Conservation (phyloP, 2,113 vertebrate genomes). For the Genyomyrus donnyi region DNA sequence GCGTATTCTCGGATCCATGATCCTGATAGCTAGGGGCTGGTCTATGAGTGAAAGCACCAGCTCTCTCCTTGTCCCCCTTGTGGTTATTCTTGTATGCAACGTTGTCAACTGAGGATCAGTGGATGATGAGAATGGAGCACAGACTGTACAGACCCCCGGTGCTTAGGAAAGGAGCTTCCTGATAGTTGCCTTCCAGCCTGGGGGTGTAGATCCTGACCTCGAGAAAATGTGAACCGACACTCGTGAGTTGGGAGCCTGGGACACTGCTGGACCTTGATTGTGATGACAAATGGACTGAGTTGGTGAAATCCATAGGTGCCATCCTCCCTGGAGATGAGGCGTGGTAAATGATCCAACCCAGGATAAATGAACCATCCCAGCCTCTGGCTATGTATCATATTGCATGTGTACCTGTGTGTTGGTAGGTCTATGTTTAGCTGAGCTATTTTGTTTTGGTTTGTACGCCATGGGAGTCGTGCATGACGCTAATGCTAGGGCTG, state of each 20-base stretch:
- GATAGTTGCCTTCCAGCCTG: background rate
- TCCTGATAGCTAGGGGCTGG: background rate
- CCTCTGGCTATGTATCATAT: background rate
- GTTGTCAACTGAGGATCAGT: background rate
- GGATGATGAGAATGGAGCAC: background rate
- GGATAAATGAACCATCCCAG: background rate
- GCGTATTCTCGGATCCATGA: background rate
- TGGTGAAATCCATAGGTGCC: background rate
- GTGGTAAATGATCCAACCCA: background rate
- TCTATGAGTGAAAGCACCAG: background rate
- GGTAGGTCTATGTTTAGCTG: background rate
- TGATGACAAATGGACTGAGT: slow-evolving; percentile 25
- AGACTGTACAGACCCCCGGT: background rate
- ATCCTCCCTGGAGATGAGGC: background rate
- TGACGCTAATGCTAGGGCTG: background rate
- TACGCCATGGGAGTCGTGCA: background rate
- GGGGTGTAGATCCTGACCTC: background rate
- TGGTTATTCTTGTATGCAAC: background rate
- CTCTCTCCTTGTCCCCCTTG: background rate
- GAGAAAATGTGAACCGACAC: background rate
- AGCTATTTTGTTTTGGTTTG: slow-evolving; percentile 33
- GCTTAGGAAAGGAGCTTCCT: background rate
- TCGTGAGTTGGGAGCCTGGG: background rate
- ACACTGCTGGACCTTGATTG: background rate
- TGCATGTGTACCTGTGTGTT: background rate